Evolutionary conservation across 2,797 vertebrate species (phyloP).

Genomic region (Rhinatrema bivittatum): DNA sequence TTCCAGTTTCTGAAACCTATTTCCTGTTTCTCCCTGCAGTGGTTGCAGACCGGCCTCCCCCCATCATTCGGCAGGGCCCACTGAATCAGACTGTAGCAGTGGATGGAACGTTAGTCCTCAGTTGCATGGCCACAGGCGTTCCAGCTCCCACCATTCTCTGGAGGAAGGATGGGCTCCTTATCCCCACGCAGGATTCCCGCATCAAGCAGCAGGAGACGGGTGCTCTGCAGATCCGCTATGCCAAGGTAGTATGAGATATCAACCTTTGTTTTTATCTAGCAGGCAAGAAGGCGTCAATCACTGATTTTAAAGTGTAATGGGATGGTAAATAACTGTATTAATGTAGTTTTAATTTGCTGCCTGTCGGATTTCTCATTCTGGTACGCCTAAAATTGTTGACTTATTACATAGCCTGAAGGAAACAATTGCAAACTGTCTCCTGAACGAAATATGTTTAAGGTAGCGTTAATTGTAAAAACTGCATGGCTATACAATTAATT

Average conservation of each 20-base stretch:
- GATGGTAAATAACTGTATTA: slow-evolving; percentile 17
- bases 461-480: slow-evolving; percentile 9
- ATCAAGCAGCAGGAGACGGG: slow-evolving; percentile 86
- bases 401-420: slow-evolving; percentile 14
- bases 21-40: slow-evolving; percentile 64
- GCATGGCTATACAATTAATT: slow-evolving; percentile 6
- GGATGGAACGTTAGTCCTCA: slow-evolving; percentile 83
- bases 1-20: slow-evolving; percentile 76
- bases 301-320: slow-evolving; percentile 14
- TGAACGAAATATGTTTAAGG: slow-evolving; percentile 8
- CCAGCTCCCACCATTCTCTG: slow-evolving; percentile 87
- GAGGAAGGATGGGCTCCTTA: slow-evolving; percentile 83
- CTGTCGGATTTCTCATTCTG: slow-evolving; percentile 10
- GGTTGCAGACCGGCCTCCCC: slow-evolving; percentile 91
- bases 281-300: background rate
- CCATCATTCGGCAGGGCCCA: slow-evolving; percentile 89
- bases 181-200: slow-evolving; percentile 90
- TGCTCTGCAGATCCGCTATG: slow-evolving; percentile 84
- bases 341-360: slow-evolving; percentile 14
- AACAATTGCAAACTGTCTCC: slow-evolving; percentile 16
- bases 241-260: slow-evolving; percentile 68
- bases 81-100: slow-evolving; percentile 93
- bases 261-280: background rate
- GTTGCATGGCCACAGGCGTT: slow-evolving; percentile 76
- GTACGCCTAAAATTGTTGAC: slow-evolving; percentile 8